Base-by-base conservation (phyloP, 2,797 vertebrate species). In the Dipus sagitta region DNA sequence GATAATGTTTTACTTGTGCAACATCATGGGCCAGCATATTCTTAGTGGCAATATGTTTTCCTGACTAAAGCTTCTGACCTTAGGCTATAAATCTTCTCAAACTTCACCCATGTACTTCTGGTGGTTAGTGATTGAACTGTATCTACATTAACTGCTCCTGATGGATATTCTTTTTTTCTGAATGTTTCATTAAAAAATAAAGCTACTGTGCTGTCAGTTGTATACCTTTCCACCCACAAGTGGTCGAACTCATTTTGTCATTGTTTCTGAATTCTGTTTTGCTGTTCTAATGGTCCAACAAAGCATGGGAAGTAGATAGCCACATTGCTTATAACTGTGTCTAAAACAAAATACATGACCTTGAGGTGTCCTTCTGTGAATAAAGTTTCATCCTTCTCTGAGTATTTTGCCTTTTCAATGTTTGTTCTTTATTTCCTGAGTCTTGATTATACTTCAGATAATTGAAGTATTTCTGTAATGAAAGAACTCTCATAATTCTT, bases 401-500 rank as follows among this genome's bases (percentile, higher is more conserved):
- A 81, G 12, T 75, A 76, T 75, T 96, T 77, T 47, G 26, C 18
- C 52, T 91, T 85, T 65, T 91, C 21, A 64, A 38, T 32, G 13
- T 85, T 85, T 14, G n/a, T 71, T 79, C 71, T 91, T 84, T 89
- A 30, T 79, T 79, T 87, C 68, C 64, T 68, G 68, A 14, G 72
- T 82, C 34, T 86, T 79, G 6, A 42, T 60, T 87, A 1, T 81
- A 62, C 9, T 88, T 90, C 8, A n/a, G 78, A 88, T 47, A 88
- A 74, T n/a, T 76, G 8, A 81, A 26, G 9, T 68, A 13, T 76
- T 94, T 91, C 60, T 93, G 7, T 80, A 77, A 62, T 80, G 28
- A 10, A 85, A 71, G 32, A 94, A 83, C 10, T 76, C 23, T 78
- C 70, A 20, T 85, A 75, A 21, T 94, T 88, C 64, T 93, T 86